Percentiles rank a stretch among this genome's conserved stretches.
phyloP scores from a whole-genome alignment of 2,797 vertebrate genomes.

The Pampus argenteus region DNA sequence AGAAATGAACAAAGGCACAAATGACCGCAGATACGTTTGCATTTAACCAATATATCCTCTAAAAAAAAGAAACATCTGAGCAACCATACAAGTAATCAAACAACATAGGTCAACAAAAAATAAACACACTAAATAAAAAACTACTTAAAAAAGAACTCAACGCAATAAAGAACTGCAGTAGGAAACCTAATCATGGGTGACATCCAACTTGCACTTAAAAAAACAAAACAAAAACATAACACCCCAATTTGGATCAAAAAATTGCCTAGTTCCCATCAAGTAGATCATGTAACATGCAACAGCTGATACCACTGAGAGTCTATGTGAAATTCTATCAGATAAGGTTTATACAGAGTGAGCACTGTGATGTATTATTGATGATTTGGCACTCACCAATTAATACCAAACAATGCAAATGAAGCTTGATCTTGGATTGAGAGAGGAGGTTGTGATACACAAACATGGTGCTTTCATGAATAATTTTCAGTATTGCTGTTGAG shows the following conservation, averaged over 20 bases:
- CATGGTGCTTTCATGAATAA: background rate
- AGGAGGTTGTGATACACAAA: background rate
- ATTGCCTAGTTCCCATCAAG: background rate
- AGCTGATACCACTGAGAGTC: conserved; percentile 7
- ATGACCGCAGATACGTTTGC: background rate
- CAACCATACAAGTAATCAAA: too few relatives aligned
- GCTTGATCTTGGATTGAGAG: conserved; percentile 1
- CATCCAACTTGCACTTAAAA: conserved; percentile 6
- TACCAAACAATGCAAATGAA: conserved; percentile 23
- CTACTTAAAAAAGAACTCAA: background rate
- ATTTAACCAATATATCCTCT: background rate
- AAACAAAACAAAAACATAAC: conserved; percentile 19
- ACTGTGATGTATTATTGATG: conserved; percentile 45
- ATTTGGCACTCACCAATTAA: conserved; percentile 16
- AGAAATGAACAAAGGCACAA: background rate
- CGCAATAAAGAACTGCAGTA: background rate
- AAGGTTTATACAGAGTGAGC: conserved; percentile 20
- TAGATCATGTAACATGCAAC: conserved; percentile 28
- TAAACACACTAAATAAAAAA: too few relatives aligned
- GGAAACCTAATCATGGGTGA: background rate
- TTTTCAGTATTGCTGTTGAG: background rate
- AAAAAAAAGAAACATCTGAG: too few relatives aligned
- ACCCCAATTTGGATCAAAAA: conserved; percentile 26
- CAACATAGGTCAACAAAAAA: background rate
- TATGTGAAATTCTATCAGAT: conserved; percentile 23